phyloP scores from a whole-genome alignment of 2,888 invertebrate species.

The Cantharis nigra region DNA sequence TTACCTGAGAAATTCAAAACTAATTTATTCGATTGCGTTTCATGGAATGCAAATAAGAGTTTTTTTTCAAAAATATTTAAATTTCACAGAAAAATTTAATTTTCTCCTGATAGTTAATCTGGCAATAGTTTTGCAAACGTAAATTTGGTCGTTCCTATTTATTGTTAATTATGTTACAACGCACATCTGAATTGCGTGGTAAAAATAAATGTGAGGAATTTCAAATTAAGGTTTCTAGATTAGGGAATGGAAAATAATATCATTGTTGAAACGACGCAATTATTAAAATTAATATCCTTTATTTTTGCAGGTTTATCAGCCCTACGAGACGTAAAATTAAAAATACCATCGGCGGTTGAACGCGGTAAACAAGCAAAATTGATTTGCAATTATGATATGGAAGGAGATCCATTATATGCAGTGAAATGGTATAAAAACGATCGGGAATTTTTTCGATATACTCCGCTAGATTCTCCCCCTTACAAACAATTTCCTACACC shows the following conservation, averaged over 20 bases:
- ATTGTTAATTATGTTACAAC: background rate
- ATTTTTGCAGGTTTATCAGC: conserved; percentile 40
- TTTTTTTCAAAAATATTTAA: background rate
- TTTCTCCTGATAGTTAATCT: background rate
- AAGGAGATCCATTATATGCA: conserved; percentile 68
- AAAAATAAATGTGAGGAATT: background rate
- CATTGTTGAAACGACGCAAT: background rate
- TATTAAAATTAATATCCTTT: background rate
- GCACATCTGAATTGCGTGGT: background rate
- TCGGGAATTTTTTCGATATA: conserved; percentile 65
- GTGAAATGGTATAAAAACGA: conserved; percentile 72
- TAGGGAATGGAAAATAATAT: too few relatives aligned
- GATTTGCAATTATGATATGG: conserved; percentile 67
- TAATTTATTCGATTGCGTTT: background rate
- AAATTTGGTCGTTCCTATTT: background rate
- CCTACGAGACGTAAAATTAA: conserved; percentile 68
- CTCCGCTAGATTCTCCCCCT: conserved; percentile 67
- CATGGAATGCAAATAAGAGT: background rate
- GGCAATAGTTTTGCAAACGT: background rate
- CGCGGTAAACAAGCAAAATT: conserved; percentile 67
- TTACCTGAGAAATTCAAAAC: background rate
- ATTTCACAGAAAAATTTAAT: background rate
- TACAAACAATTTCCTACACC: conserved; percentile 66
- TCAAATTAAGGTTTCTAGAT: too few relatives aligned
- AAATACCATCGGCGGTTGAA: conserved; percentile 68